phyloP scores from a whole-genome alignment of 2,113 vertebrate genomes.

The Eonycteris spelaea region DNA sequence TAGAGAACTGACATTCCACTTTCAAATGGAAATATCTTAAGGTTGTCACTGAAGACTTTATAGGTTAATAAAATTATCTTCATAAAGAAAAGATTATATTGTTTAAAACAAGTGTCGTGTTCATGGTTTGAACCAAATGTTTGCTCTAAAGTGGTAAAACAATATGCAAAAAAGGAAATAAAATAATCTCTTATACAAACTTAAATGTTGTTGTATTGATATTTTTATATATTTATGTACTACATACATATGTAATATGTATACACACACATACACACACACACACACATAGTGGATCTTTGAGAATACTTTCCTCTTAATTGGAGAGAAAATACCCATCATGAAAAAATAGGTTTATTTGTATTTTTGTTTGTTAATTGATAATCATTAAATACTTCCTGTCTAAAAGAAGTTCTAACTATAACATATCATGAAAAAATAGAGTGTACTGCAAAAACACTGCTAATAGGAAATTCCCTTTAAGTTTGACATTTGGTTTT shows the following conservation, averaged over 20 bases:
- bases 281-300: neutral
- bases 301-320: neutral
- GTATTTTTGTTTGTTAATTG: neutral
- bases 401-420: neutral
- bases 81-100: neutral
- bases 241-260: neutral
- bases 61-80: neutral
- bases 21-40: neutral
- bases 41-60: neutral
- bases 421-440: neutral
- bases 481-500: conserved; percentile 32
- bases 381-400: neutral
- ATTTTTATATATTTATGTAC: neutral
- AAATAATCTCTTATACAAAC: neutral
- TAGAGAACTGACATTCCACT: neutral
- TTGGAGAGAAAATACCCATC: neutral
- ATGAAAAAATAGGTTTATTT: neutral
- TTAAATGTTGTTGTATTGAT: neutral
- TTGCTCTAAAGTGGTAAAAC: neutral
- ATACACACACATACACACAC: too few relatives aligned
- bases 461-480: neutral
- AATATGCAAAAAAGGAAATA: neutral
- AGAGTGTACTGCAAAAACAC: neutral
- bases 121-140: neutral
- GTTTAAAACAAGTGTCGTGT: neutral